These are phyloP conservation scores for Auanema freiburgensis DNA, from an alignment of 2,888 invertebrate species.

Conservation along the genomic window DNA sequence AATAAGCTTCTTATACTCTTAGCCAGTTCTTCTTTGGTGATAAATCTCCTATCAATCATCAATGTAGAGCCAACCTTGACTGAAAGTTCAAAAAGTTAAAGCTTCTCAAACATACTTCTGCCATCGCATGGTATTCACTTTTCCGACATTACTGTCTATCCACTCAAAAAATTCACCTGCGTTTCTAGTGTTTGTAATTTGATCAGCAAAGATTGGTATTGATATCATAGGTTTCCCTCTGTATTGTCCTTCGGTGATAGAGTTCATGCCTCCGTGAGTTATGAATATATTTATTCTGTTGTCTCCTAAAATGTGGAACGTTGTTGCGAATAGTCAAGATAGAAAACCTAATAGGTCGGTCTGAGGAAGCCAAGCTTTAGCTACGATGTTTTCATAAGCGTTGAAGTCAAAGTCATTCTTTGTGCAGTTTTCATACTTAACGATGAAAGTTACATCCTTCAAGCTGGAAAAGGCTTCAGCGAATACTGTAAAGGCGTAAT, in stretches of 20 bases:
- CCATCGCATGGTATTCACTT: too few species aligned
- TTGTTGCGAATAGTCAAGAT: not conserved
- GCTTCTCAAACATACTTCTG: too few species aligned
- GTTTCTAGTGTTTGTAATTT: slow-evolving; percentile 14
- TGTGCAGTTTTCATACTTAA: slow-evolving; percentile 18
- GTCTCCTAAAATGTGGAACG: slow-evolving; percentile 4
- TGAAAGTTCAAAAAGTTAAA: too few species aligned
- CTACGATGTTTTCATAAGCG: slow-evolving; percentile 10
- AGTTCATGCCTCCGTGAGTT: slow-evolving; percentile 19
- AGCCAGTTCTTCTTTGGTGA: too few species aligned
- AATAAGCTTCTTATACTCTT: too few species aligned
- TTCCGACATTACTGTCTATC: too few species aligned
- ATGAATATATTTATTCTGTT: slow-evolving; percentile 10
- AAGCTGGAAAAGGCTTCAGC: slow-evolving; percentile 14
- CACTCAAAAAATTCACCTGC: slow-evolving; percentile 7
- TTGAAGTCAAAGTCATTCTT: slow-evolving; percentile 12
- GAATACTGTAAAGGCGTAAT: slow-evolving; percentile 9
- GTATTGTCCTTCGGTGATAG: slow-evolving; percentile 10
- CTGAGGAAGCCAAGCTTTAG: slow-evolving; percentile 15
- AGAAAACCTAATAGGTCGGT: slow-evolving; percentile 15
- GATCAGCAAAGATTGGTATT: slow-evolving; percentile 14
- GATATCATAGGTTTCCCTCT: slow-evolving; percentile 18
- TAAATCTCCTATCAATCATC: too few species aligned
- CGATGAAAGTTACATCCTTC: slow-evolving; percentile 16
- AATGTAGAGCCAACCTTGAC: too few species aligned